These are phyloP conservation scores for Mayetiola destructor DNA, from an alignment of 2,888 invertebrate species.

Conservation along the genomic window DNA sequence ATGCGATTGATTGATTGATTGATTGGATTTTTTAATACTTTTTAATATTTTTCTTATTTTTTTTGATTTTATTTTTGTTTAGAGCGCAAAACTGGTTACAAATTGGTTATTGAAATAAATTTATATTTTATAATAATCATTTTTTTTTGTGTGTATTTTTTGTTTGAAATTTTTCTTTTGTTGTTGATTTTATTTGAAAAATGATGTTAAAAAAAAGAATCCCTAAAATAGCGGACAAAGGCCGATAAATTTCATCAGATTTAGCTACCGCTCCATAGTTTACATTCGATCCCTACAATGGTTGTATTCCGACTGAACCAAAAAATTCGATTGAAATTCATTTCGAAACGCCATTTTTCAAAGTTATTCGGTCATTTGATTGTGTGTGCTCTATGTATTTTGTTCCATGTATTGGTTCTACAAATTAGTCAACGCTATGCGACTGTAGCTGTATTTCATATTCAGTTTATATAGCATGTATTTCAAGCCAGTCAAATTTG, in stretches of 20 bases:
- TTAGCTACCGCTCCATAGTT: constrained; percentile 35
- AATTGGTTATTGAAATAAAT: no score
- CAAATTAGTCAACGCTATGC: no score
- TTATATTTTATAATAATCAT: no score
- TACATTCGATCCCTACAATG: constrained; percentile 30
- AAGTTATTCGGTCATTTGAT: background rate
- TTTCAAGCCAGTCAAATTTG: no score
- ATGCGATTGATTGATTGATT: no score
- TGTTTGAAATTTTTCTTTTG: background rate
- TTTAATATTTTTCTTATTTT: background rate
- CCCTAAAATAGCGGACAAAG: constrained; percentile 43
- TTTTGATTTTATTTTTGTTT: background rate
- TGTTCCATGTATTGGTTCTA: no score
- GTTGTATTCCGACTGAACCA: constrained; percentile 32
- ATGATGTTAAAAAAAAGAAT: constrained; percentile 45
- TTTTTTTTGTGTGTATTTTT: no score
- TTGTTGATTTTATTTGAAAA: constrained; percentile 18
- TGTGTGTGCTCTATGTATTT: no score
- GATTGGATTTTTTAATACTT: no score
- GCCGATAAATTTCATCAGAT: constrained; percentile 32
- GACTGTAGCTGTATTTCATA: no score
- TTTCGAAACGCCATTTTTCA: constrained; percentile 6
- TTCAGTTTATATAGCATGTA: no score
- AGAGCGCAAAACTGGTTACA: no score
- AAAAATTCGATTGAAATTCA: background rate